A percentile compares a stretch with the other conserved stretches of the same genome.
phyloP scores from a whole-genome alignment of 1,140 invertebrate species.

The Pentalonia nigronervosa region DNA sequence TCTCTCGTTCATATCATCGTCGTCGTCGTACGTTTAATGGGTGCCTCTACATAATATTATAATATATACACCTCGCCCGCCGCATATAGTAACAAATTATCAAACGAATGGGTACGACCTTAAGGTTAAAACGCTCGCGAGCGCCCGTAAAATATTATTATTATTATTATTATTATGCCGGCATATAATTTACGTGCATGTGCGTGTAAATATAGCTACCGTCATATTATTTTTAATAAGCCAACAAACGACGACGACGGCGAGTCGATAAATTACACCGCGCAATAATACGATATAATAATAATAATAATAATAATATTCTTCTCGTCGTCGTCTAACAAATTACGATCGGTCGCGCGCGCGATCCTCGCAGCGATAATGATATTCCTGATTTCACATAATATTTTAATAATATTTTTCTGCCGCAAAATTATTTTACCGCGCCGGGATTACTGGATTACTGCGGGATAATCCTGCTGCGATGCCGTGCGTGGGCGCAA shows the following conservation, averaged over 20 bases:
- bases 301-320: neutral
- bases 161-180: neutral
- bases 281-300: neutral
- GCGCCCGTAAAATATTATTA: too few relatives aligned
- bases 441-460: too few relatives aligned
- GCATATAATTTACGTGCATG: neutral
- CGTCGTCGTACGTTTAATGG: neutral
- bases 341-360: neutral
- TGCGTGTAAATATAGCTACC: neutral
- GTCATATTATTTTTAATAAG: slow-evolving; percentile 11
- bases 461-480: too few relatives aligned
- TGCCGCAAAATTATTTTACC: too few relatives aligned
- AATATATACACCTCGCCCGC: neutral
- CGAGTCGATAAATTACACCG: neutral
- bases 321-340: neutral
- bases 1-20: neutral
- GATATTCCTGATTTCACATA: neutral
- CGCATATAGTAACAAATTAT: neutral
- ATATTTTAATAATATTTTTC: neutral
- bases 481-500: too few relatives aligned
- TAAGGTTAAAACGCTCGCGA: neutral
- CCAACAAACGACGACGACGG: neutral
- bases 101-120: neutral
- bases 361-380: neutral
- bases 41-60: too few relatives aligned